Base-by-base conservation (phyloP, 2,113 vertebrate genomes). In the Pterocles burchelli region DNA sequence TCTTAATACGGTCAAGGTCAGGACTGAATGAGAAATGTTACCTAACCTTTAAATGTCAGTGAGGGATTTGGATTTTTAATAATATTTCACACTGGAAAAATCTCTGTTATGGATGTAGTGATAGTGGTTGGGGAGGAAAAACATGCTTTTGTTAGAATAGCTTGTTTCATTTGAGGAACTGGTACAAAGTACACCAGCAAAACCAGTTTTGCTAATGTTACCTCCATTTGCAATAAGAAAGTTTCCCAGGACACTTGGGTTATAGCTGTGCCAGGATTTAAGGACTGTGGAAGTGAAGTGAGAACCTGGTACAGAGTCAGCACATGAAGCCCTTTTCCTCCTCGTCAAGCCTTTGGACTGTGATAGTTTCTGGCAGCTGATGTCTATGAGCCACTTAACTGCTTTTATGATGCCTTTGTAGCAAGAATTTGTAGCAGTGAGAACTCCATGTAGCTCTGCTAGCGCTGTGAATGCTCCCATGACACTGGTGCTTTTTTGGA, bases 151-250 rank as follows among this genome's bases (percentile, higher is more conserved):
- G 48, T 83, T 70, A 31, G 22, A 62, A 38, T 24, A 67, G 43
- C 29, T 59, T 76, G 16, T 88, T 89, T 85, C 36, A 28, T 72
- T 73, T 81, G 77, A 87, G 77, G 57, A 85, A n/a, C 36, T 80
- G 34, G 13, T 66, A 22, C 54, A 22, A 74, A 89, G 52, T 24
- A 31, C 22, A 77, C 75, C 65, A 87, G 77, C 34, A 86, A 90
- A 95, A 90, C 46, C 72, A 76, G 65, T 91, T 94, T 54, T 93
- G 61, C 57, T 89, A 52, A 59, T 45, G 61, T 61, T 88, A 45
- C 36, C 38, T 81, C 34, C 45, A 29, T 78, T 74, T 87, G 78
- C 81, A 89, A 2, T 51, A 49, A 16, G 51, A 74, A 59, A 6
- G 59, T 61, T 93, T 93, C 25, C 61, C 22, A 36, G 88, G 65